Evolutionary conservation across 1,140 invertebrate species (phyloP).

Genomic region (Phocides pigmalion): DNA sequence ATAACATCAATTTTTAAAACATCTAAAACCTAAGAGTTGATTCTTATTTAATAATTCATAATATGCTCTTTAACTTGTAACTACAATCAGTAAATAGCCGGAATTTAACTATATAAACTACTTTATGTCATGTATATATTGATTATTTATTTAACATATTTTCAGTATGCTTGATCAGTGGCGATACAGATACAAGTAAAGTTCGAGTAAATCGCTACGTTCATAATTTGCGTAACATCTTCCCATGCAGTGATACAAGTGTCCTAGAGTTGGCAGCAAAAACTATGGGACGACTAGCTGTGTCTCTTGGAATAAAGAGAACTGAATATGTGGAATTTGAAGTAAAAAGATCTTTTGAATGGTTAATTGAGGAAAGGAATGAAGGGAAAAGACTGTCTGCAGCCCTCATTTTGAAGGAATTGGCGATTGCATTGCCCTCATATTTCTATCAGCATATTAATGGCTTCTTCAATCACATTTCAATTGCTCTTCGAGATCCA

Average conservation of each 20-base stretch:
- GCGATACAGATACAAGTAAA: constrained; percentile 95
- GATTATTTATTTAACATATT: constrained; percentile 34
- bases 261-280: constrained; percentile 98
- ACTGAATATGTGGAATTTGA: constrained; percentile 98
- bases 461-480: constrained; percentile 97
- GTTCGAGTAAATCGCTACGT: constrained; percentile 95
- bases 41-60: background rate
- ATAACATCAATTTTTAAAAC: no score
- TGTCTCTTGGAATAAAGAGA: constrained; percentile 95
- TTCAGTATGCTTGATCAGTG: constrained; percentile 94
- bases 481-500: constrained; percentile 95
- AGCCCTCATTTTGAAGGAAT: constrained; percentile 95
- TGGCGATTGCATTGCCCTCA: constrained; percentile 98
- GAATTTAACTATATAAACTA: no score
- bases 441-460: constrained; percentile 99
- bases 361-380: constrained; percentile 94
- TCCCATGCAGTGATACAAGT: constrained; percentile 94
- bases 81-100: no score
- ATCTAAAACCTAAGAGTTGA: background rate
- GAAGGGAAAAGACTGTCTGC: constrained; percentile 96
- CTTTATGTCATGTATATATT: no score
- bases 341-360: constrained; percentile 96
- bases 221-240: constrained; percentile 94
- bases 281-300: constrained; percentile 95
- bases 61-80: background rate